phyloP scores from a whole-genome alignment of 1,140 invertebrate species.

The Popillia japonica region DNA sequence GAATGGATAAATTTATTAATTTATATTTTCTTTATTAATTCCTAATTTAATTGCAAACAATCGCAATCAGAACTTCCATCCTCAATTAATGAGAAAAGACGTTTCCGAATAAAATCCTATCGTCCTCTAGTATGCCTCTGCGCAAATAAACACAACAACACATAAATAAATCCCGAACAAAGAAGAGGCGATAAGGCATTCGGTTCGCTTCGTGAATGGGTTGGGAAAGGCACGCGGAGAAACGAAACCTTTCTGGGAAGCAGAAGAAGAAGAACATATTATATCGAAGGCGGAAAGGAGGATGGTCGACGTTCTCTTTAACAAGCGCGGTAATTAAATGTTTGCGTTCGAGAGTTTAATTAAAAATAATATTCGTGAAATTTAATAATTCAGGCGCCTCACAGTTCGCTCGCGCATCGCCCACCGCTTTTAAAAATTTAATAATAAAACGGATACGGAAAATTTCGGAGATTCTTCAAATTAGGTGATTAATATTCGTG shows the following conservation, averaged over 20 bases:
- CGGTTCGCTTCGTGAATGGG: neutral
- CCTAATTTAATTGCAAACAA: too few species aligned
- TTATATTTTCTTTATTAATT: too few species aligned
- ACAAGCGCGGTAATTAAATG: constrained; percentile 30
- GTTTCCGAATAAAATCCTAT: too few species aligned
- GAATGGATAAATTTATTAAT: too few species aligned
- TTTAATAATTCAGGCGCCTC: constrained; percentile 18
- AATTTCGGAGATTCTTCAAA: constrained; percentile 30
- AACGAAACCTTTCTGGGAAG: neutral
- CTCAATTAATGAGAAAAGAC: too few species aligned
- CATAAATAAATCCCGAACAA: too few species aligned
- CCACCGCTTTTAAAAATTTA: constrained; percentile 24
- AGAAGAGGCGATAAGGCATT: too few species aligned
- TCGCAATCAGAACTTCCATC: too few species aligned
- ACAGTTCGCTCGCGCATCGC: neutral
- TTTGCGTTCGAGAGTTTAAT: constrained; percentile 35
- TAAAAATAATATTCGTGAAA: constrained; percentile 33
- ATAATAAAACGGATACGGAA: constrained; percentile 28
- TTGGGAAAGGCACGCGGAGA: neutral
- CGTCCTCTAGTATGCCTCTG: too few species aligned
- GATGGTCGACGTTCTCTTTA: neutral
- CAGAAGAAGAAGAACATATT: neutral
- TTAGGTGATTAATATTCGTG: constrained; percentile 29
- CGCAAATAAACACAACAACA: too few species aligned
- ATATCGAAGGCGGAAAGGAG: neutral